phyloP scores from a whole-genome alignment of 2,797 vertebrate species.

The Scolopax bukidnonensis region DNA sequence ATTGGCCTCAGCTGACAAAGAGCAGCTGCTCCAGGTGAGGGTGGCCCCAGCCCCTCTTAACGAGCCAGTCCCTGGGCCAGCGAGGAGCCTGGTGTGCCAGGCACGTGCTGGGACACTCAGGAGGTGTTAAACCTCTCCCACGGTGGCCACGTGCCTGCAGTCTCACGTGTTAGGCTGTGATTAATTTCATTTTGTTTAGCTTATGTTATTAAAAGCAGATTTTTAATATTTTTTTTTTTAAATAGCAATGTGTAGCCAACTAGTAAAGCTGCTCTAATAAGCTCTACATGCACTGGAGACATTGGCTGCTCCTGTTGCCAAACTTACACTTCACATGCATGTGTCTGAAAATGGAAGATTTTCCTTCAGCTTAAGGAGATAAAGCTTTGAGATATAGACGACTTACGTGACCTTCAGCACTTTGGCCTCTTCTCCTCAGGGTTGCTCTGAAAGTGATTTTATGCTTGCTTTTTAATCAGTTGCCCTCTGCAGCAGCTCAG shows the following conservation, averaged over 20 bases:
- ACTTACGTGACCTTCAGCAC: not conserved
- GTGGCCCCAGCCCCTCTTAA: not conserved
- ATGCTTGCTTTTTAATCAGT: not conserved
- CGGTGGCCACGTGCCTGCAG: not conserved
- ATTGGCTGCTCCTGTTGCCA: not conserved
- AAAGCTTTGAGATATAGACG: not conserved
- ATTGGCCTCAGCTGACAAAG: not conserved
- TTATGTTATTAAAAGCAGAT: not conserved
- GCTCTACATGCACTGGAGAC: not conserved
- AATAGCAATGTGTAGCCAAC: not conserved
- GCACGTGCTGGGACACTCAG: not conserved
- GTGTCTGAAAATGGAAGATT: not conserved
- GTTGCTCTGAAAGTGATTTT: not conserved
- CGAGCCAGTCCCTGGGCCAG: not conserved
- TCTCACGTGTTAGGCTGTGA: not conserved
- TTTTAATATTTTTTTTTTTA: not conserved
- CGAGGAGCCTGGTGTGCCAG: not conserved
- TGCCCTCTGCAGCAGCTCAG: not conserved
- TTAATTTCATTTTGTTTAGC: not conserved
- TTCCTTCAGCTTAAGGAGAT: not conserved
- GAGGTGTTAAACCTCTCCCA: not conserved
- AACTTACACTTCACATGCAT: not conserved
- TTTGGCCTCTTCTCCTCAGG: not conserved
- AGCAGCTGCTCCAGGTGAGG: not conserved
- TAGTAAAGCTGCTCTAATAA: not conserved